These are phyloP conservation scores for Pseudopipra pipra DNA, from an alignment of 2,113 vertebrate species.

Conservation along the genomic window DNA sequence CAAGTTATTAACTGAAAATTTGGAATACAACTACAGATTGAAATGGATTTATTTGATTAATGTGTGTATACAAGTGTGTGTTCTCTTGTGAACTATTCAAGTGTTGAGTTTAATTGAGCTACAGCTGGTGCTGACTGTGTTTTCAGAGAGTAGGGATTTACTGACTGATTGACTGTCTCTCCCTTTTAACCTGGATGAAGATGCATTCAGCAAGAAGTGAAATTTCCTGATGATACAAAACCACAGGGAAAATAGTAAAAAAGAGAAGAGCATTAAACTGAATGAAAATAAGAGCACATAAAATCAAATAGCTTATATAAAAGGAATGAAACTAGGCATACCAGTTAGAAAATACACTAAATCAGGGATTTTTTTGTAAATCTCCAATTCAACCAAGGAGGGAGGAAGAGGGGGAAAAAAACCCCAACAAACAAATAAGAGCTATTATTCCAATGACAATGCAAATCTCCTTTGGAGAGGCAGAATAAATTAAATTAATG, in stretches of 20 bases:
- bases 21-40: slow-evolving; percentile 6
- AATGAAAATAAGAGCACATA: neutral
- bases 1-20: slow-evolving; percentile 19
- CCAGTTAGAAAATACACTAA: neutral
- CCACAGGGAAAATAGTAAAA: neutral
- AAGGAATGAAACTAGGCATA: neutral
- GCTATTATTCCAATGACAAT: neutral
- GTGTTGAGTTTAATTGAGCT: slow-evolving; percentile 64
- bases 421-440: neutral
- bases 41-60: slow-evolving; percentile 64
- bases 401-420: neutral
- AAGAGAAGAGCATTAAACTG: neutral
- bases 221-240: slow-evolving; percentile 34
- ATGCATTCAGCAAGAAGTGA: neutral
- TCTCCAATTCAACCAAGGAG: neutral
- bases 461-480: neutral
- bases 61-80: slow-evolving; percentile 9
- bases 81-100: slow-evolving; percentile 60
- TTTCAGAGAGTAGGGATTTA: slow-evolving; percentile 54
- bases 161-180: slow-evolving; percentile 65
- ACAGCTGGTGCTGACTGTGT: slow-evolving; percentile 57
- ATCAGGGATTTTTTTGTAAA: neutral
- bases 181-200: slow-evolving; percentile 56
- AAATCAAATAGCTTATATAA: slow-evolving; percentile 17
- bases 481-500: slow-evolving; percentile 40